Conservation (phyloP, 2,888 invertebrate genomes). For the Torymus auratus region DNA sequence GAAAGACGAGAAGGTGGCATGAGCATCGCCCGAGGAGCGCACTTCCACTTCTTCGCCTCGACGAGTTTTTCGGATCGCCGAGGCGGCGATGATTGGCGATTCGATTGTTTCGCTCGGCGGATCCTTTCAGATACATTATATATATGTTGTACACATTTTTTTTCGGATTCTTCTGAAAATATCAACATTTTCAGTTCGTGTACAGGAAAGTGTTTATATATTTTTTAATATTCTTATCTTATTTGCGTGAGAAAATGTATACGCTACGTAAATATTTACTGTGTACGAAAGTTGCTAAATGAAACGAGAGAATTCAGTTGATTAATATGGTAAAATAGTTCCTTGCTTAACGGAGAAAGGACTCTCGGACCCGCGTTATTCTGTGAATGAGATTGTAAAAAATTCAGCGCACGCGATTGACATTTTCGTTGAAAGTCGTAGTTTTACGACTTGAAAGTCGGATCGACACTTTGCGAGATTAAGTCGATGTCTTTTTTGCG, state of each 20-base stretch:
- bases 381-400: constrained; percentile 30
- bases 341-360: neutral
- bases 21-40: too few relatives aligned
- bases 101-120: neutral
- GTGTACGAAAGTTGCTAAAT: neutral
- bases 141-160: too few relatives aligned
- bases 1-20: too few relatives aligned
- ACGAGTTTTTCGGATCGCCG: neutral
- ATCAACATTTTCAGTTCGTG: too few relatives aligned
- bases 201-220: too few relatives aligned
- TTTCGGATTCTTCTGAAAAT: too few relatives aligned
- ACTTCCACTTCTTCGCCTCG: neutral
- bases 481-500: constrained; percentile 42
- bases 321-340: constrained; percentile 8
- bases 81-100: constrained; percentile 3
- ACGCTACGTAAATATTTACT: too few relatives aligned
- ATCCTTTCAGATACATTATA: too few relatives aligned
- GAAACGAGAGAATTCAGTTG: neutral
- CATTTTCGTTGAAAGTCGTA: constrained; percentile 30
- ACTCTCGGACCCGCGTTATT: neutral
- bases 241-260: too few relatives aligned
- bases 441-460: constrained; percentile 26
- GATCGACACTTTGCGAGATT: constrained; percentile 45
- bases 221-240: too few relatives aligned
- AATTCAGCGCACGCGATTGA: constrained; percentile 44